These are phyloP conservation scores for Cordilura impudica DNA, from an alignment of 2,888 invertebrate genomes.

Conservation along the genomic window DNA sequence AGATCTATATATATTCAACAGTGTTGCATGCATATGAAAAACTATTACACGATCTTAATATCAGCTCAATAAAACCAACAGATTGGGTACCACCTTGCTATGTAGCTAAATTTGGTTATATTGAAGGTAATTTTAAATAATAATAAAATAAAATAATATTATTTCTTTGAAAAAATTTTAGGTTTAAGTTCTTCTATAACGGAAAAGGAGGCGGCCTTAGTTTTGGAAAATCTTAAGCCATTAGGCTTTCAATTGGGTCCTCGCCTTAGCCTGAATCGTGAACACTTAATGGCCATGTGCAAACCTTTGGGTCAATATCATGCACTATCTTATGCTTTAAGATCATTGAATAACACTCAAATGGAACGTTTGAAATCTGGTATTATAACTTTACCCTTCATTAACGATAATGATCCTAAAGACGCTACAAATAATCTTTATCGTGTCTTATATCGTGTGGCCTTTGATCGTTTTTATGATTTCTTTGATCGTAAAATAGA, in stretches of 20 bases:
- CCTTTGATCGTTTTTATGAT: conserved; percentile 74
- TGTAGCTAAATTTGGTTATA: conserved; percentile 70
- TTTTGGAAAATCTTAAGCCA: conserved; percentile 72
- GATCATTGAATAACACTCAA: conserved; percentile 67
- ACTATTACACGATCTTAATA: conserved; percentile 65
- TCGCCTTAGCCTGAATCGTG: conserved; percentile 67
- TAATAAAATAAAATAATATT: background rate
- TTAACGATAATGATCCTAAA: conserved; percentile 57
- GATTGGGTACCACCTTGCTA: conserved; percentile 71
- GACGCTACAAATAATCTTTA: conserved; percentile 68
- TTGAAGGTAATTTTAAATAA: conserved; percentile 68
- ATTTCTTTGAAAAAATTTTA: too few relatives aligned
- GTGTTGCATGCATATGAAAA: conserved; percentile 72
- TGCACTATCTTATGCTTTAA: conserved; percentile 72
- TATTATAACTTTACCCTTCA: conserved; percentile 70
- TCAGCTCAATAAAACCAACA: conserved; percentile 45
- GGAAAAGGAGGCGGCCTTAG: conserved; percentile 71
- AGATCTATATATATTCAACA: conserved; percentile 72
- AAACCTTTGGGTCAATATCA: conserved; percentile 72
- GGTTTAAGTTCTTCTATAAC: conserved; percentile 65
- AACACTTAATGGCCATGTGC: conserved; percentile 72
- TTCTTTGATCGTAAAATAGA: conserved; percentile 69
- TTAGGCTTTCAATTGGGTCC: conserved; percentile 74
- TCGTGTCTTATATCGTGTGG: conserved; percentile 69
- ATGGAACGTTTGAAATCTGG: conserved; percentile 68